phyloP scores from a whole-genome alignment of 2,797 vertebrate genomes.

The Kryptopterus vitreolus region DNA sequence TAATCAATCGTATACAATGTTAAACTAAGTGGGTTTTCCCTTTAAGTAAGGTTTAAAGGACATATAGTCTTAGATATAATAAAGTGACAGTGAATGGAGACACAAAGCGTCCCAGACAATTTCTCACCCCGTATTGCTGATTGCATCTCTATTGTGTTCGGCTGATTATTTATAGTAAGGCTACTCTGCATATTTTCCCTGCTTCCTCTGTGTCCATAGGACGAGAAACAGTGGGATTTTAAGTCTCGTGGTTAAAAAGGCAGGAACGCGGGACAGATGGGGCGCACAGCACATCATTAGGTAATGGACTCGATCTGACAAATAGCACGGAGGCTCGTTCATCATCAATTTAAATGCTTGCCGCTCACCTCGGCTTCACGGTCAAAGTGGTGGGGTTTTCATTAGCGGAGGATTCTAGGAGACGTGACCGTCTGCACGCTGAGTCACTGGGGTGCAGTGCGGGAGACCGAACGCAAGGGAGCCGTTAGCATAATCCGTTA shows the following conservation, averaged over 20 bases:
- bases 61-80: not conserved
- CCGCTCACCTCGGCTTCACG: constrained; percentile 17
- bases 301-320: constrained; percentile 54
- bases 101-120: constrained; percentile 11
- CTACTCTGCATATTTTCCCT: constrained; percentile 35
- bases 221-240: constrained; percentile 5
- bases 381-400: constrained; percentile 29
- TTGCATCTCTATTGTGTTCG: constrained; percentile 11
- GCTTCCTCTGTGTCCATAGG: not conserved
- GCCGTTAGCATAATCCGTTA: constrained; percentile 55
- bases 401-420: constrained; percentile 40
- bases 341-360: constrained; percentile 42
- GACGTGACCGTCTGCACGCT: constrained; percentile 47
- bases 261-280: constrained; percentile 21
- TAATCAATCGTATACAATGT: constrained; percentile 35
- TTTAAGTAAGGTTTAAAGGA: constrained; percentile 24
- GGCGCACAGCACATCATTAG: constrained; percentile 47
- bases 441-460: constrained; percentile 53
- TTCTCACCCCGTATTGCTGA: constrained; percentile 19
- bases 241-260: constrained; percentile 30
- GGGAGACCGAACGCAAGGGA: constrained; percentile 37
- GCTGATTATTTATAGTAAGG: constrained; percentile 36
- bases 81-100: not conserved
- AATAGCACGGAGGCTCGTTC: constrained; percentile 36
- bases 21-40: not conserved